Percentiles rank a stretch among this genome's conserved stretches.
Evolutionary conservation across 1,140 invertebrate genomes (phyloP).

Genomic region (Eumeta japonica): DNA sequence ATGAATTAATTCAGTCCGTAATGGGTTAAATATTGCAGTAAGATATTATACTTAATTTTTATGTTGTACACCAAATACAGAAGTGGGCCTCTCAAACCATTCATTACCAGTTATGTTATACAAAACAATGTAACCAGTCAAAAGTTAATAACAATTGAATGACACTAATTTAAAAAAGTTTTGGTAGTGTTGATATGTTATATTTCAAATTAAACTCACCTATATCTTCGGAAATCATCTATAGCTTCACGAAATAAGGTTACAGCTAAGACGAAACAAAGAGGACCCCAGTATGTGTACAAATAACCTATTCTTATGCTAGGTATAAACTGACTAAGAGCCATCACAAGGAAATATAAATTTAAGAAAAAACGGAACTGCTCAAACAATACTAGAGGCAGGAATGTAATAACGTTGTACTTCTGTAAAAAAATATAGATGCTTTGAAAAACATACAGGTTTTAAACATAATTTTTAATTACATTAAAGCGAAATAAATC

Average conservation of each 20-base stretch:
- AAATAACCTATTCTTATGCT: slow-evolving; percentile 95
- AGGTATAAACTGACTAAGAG: slow-evolving; percentile 95
- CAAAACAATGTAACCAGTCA: too few species aligned
- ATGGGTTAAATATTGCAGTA: too few species aligned
- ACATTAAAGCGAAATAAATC: not conserved
- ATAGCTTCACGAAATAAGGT: slow-evolving; percentile 95
- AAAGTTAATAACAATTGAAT: too few species aligned
- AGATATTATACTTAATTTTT: too few species aligned
- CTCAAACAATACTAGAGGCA: slow-evolving; percentile 95
- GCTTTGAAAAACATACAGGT: slow-evolving; percentile 5
- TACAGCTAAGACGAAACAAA: slow-evolving; percentile 94
- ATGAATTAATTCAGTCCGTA: too few species aligned
- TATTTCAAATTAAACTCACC: too few species aligned
- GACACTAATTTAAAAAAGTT: not conserved
- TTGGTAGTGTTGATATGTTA: too few species aligned
- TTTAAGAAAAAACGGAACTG: slow-evolving; percentile 99
- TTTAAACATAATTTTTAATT: slow-evolving; percentile 1
- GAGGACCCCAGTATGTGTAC: slow-evolving; percentile 98
- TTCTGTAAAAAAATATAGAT: slow-evolving; percentile 64
- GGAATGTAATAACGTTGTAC: slow-evolving; percentile 97
- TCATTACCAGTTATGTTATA: too few species aligned
- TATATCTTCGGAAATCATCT: slow-evolving; percentile 89
- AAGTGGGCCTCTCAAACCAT: too few species aligned
- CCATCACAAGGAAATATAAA: slow-evolving; percentile 98
- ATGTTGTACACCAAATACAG: too few species aligned